Evolutionary conservation across 2,797 vertebrate genomes (phyloP), one percentile per base, ranked within the genome.

Genomic region (Eulemur mongoz): DNA sequence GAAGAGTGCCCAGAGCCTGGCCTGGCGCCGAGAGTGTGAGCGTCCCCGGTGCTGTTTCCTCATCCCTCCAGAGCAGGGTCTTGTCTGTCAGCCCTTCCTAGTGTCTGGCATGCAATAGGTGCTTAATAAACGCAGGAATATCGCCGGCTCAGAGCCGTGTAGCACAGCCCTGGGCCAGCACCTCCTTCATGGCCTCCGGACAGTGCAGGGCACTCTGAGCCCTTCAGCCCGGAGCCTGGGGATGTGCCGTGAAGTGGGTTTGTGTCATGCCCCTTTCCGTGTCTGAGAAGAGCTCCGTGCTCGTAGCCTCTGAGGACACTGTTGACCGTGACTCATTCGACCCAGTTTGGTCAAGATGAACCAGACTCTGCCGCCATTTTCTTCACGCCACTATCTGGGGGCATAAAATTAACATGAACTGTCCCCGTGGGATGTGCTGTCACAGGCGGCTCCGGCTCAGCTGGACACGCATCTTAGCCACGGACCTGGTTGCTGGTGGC

Each of bases 181-280:
- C 15, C 5, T 43, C 50, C 20, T 38, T 4, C 18, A 4, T 17
- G 1, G 43, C 70, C 45, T 17, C 1, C 0, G 23, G 15, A 35
- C 25, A 7, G 5, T 30, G 2, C 30, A 1, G 11, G 0, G 23
- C 5, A 4, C 22, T 4, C 38, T 6, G 0, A 3, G 23, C 0
- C 35, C 25, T 11, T 45, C 57, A 4, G 7, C 25, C 54, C 52
- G 2, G 10, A 32, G 89, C 25, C 30, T 15, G 1, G 14, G 61
- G 23, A 54, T 14, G 0, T 18, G 25, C 45, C 32, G 3, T 0
- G 4, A 10, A 5, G 12, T 38, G 0, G 13, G 12, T 52, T 17
- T 8, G 38, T 11, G 0, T 23, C 1, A 2, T 50, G 11, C 22
- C 48, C 78, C 67, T 69, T 4, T 12, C 14, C 0, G 3, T 6